Evolutionary conservation across 2,797 vertebrate genomes (phyloP).

Genomic region (Channa striata): DNA sequence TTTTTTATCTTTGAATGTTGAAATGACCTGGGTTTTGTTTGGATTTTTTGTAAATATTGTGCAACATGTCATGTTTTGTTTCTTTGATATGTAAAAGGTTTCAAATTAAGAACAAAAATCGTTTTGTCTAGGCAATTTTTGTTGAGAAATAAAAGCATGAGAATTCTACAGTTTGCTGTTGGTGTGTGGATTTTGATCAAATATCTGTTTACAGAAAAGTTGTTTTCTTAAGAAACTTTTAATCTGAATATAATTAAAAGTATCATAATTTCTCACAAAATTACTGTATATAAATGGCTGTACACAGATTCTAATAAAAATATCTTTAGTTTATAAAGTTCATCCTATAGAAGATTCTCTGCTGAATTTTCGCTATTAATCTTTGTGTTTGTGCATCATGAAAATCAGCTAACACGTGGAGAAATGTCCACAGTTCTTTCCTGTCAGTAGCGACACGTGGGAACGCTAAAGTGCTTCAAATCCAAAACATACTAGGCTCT

Average conservation of each 20-base stretch:
- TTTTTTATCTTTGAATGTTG: constrained; percentile 69
- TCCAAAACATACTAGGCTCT: constrained; percentile 34
- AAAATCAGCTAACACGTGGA: constrained; percentile 19
- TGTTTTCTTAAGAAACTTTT: constrained; percentile 72
- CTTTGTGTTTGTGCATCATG: no score
- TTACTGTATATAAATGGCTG: constrained; percentile 50
- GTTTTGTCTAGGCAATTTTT: constrained; percentile 63
- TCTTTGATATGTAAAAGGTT: constrained; percentile 78
- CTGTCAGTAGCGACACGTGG: constrained; percentile 28
- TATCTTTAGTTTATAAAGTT: constrained; percentile 36
- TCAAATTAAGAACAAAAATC: constrained; percentile 45
- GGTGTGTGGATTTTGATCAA: constrained; percentile 37
- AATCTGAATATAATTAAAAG: constrained; percentile 67
- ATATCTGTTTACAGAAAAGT: constrained; percentile 25
- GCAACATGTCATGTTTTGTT: constrained; percentile 70
- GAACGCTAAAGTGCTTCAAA: constrained; percentile 74
- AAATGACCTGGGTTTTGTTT: constrained; percentile 60
- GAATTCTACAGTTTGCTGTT: constrained; percentile 31
- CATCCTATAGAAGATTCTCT: constrained; percentile 40
- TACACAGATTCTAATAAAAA: constrained; percentile 50
- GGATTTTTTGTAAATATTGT: constrained; percentile 73
- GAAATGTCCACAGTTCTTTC: constrained; percentile 24
- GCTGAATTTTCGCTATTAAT: constrained; percentile 29
- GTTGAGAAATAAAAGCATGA: constrained; percentile 80
- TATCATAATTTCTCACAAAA: constrained; percentile 35